Evolutionary conservation across 2,113 vertebrate species (phyloP).

Genomic region (Etheostoma cragini): DNA sequence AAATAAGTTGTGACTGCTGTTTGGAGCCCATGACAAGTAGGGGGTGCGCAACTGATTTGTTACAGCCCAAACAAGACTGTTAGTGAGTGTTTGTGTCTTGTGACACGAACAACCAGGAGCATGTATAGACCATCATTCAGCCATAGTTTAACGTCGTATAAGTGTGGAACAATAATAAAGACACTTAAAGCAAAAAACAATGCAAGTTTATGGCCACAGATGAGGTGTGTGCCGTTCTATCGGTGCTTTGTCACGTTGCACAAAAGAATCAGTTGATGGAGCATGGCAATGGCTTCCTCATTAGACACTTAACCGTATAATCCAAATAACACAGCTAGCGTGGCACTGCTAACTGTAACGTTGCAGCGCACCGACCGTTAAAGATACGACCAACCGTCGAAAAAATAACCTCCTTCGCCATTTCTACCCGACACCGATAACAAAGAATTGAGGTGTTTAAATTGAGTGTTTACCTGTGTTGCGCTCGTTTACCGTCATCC

Average conservation of each 20-base stretch:
- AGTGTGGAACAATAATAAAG: too few relatives aligned
- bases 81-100: constrained; percentile 21
- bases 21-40: neutral
- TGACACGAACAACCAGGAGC: constrained; percentile 36
- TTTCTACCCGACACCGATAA: neutral
- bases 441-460: neutral
- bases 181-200: neutral
- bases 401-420: fast-evolving
- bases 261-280: constrained; percentile 62
- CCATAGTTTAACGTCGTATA: neutral
- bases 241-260: constrained; percentile 69
- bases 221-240: constrained; percentile 4
- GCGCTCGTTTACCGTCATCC: neutral
- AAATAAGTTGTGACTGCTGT: neutral
- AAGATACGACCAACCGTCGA: neutral
- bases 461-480: neutral
- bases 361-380: neutral
- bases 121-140: neutral
- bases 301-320: constrained; percentile 59
- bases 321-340: constrained; percentile 64
- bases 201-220: neutral
- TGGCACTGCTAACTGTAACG: constrained; percentile 36
- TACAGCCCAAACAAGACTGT: neutral
- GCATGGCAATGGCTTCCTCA: constrained; percentile 74
- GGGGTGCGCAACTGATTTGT: constrained; percentile 24